phyloP scores from a whole-genome alignment of 2,113 vertebrate species.

The Spizaetus ornatus region DNA sequence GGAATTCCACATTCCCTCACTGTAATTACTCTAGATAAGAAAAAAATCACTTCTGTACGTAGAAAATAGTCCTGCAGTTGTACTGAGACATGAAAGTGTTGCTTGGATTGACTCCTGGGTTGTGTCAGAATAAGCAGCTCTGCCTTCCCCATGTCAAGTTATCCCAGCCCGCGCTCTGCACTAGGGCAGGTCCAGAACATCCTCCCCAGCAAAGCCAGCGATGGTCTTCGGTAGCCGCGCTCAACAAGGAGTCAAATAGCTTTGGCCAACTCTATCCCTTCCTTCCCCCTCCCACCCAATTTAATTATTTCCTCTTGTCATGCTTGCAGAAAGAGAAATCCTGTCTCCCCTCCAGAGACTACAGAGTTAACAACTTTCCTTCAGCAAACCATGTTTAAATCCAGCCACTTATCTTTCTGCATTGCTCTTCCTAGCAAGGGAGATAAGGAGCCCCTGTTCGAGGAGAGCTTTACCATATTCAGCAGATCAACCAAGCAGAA shows the following conservation, averaged over 20 bases:
- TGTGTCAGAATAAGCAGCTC: slow-evolving; percentile 38
- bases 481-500: not conserved
- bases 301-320: not conserved
- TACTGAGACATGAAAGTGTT: not conserved
- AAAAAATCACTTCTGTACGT: not conserved
- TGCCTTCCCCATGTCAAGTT: not conserved
- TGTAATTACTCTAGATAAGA: not conserved
- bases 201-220: not conserved
- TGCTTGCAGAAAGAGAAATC: not conserved
- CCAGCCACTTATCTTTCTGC: slow-evolving; percentile 30
- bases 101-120: not conserved
- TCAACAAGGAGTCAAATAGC: not conserved
- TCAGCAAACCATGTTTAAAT: not conserved
- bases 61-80: not conserved
- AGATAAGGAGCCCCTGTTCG: slow-evolving; percentile 19
- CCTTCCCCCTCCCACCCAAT: not conserved
- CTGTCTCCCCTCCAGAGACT: not conserved
- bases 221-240: rapidly evolving
- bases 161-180: not conserved
- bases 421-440: not conserved
- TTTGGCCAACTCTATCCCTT: not conserved
- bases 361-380: not conserved
- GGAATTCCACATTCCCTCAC: slow-evolving; percentile 25
- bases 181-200: not conserved
- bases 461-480: not conserved